Conservation (phyloP, 2,113 vertebrate species). For the Macquaria australasica region DNA sequence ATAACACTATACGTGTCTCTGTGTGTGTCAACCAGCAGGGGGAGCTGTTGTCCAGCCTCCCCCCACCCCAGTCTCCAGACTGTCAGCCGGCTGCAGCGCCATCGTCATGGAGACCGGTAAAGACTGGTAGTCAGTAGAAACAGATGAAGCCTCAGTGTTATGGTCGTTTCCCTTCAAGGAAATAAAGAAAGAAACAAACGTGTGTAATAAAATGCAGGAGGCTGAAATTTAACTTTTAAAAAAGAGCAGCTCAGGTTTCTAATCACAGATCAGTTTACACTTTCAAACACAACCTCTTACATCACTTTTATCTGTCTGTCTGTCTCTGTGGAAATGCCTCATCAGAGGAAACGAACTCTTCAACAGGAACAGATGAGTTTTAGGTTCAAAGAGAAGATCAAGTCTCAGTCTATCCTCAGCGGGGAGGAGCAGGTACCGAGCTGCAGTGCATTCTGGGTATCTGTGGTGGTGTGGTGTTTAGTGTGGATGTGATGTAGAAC, state of each 20-base stretch:
- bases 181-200: too few relatives aligned
- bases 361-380: constrained; percentile 82
- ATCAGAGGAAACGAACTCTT: constrained; percentile 74
- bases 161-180: too few relatives aligned
- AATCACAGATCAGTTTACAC: too few relatives aligned
- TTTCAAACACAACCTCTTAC: too few relatives aligned
- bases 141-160: too few relatives aligned
- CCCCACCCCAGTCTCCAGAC: constrained; percentile 63
- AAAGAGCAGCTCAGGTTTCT: too few relatives aligned
- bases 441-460: constrained; percentile 16
- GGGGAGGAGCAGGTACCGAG: constrained; percentile 66
- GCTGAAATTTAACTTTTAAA: too few relatives aligned
- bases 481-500: too few relatives aligned
- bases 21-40: constrained; percentile 71
- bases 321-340: constrained; percentile 1
- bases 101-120: constrained; percentile 94
- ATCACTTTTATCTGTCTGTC: too few relatives aligned
- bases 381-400: constrained; percentile 78
- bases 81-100: constrained; percentile 76
- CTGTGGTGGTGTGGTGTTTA: too few relatives aligned
- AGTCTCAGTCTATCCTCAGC: constrained; percentile 41
- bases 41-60: constrained; percentile 76
- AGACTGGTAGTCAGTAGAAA: background rate
- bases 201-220: too few relatives aligned
- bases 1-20: background rate